These are phyloP conservation scores for Mixornis gularis DNA, from an alignment of 2,113 vertebrate genomes.

Conservation along the genomic window DNA sequence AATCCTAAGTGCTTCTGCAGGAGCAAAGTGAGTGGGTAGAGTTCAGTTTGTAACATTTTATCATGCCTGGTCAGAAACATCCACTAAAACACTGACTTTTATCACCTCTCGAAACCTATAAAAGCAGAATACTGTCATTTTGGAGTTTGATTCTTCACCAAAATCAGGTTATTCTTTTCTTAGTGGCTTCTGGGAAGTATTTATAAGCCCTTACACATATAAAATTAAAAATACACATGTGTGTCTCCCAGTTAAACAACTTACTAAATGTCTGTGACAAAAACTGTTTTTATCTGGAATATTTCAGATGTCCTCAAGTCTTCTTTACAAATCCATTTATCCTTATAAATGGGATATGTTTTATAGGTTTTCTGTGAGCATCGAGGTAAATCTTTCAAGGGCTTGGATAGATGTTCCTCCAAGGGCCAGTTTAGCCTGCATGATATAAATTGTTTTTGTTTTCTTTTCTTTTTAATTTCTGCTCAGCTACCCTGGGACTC, in stretches of 20 bases:
- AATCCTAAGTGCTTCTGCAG: background rate
- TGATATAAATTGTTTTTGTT: background rate
- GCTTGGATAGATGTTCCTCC: background rate
- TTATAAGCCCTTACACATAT: background rate
- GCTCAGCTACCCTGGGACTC: background rate
- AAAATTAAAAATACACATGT: background rate
- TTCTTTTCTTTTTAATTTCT: background rate
- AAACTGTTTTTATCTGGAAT: background rate
- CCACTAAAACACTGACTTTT: background rate
- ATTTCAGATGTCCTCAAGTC: background rate
- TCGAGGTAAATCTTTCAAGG: background rate
- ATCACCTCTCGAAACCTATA: background rate
- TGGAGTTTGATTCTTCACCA: background rate
- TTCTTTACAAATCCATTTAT: background rate
- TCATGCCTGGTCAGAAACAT: background rate
- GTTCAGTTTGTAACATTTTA: background rate
- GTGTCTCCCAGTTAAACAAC: background rate
- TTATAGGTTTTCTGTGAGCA: background rate
- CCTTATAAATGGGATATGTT: background rate
- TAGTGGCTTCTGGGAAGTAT: background rate
- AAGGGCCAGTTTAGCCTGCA: background rate
- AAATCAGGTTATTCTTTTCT: background rate
- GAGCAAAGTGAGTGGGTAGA: background rate
- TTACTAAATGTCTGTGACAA: background rate
- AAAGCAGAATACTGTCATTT: background rate